Evolutionary conservation across 2,113 vertebrate genomes (phyloP).

Genomic region (Apus apus): DNA sequence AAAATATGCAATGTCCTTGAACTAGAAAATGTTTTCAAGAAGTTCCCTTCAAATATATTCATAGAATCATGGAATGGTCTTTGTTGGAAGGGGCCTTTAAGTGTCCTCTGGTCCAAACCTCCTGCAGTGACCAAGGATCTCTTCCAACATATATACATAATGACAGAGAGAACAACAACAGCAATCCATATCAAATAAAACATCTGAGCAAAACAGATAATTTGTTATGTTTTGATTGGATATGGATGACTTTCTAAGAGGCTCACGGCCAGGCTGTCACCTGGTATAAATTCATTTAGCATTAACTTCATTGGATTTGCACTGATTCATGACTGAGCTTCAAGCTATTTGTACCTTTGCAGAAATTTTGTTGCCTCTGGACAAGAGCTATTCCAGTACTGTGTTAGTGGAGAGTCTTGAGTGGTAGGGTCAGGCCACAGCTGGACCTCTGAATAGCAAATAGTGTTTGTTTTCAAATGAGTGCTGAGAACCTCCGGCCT

Average conservation of each 20-base stretch:
- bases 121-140: too few species aligned
- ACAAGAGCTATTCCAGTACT: neutral
- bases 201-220: neutral
- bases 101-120: too few species aligned
- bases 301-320: neutral
- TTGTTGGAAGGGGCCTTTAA: too few species aligned
- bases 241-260: neutral
- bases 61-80: too few species aligned
- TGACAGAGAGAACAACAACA: neutral
- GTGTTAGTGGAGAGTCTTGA: neutral
- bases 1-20: neutral
- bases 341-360: neutral
- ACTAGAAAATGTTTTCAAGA: neutral
- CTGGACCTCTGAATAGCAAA: neutral
- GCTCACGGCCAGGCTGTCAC: neutral
- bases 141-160: neutral
- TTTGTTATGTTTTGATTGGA: neutral
- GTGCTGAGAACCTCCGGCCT: neutral
- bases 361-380: neutral
- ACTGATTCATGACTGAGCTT: neutral
- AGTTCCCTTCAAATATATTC: neutral
- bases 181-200: neutral
- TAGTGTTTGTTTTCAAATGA: neutral
- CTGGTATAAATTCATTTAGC: neutral
- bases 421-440: neutral